Evolutionary conservation across 1,140 invertebrate genomes (phyloP).

Genomic region (Monomorium pharaonis): DNA sequence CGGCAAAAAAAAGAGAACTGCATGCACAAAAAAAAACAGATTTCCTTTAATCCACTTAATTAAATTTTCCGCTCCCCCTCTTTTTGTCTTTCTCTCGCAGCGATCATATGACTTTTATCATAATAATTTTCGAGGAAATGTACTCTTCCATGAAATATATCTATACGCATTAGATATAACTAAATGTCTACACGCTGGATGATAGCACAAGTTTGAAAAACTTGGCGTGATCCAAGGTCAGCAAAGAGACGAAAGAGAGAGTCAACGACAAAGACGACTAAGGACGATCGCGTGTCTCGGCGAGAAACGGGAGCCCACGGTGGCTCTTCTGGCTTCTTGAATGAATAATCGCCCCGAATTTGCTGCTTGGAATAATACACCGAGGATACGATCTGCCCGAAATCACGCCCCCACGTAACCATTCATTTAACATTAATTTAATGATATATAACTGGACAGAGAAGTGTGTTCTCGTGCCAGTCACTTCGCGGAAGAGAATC

Average conservation of each 20-base stretch:
- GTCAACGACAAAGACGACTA: conserved; percentile 65
- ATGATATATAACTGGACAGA: conserved; percentile 74
- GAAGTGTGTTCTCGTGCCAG: conserved; percentile 26
- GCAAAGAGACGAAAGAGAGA: conserved; percentile 55
- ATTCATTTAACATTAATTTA: conserved; percentile 83
- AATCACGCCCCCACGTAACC: conserved; percentile 79
- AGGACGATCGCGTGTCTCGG: conserved; percentile 79
- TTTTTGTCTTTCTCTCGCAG: background rate
- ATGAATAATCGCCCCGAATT: conserved; percentile 80
- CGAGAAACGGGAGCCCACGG: conserved; percentile 81
- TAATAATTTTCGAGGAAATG: background rate
- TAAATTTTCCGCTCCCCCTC: background rate
- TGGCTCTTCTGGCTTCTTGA: conserved; percentile 77
- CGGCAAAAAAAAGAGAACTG: background rate
- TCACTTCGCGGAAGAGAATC: conserved; percentile 72
- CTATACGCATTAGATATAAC: conserved; percentile 18
- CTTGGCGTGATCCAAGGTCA: conserved; percentile 77
- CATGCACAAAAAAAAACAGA: background rate
- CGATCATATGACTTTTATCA: background rate
- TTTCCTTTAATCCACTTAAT: background rate
- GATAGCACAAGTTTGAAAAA: conserved; percentile 37
- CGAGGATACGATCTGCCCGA: conserved; percentile 45
- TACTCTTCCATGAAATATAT: background rate
- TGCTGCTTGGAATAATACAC: conserved; percentile 71
- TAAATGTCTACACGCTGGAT: conserved; percentile 29